Conservation (phyloP, 2,113 vertebrate genomes). For the Brienomyrus longianalis region DNA sequence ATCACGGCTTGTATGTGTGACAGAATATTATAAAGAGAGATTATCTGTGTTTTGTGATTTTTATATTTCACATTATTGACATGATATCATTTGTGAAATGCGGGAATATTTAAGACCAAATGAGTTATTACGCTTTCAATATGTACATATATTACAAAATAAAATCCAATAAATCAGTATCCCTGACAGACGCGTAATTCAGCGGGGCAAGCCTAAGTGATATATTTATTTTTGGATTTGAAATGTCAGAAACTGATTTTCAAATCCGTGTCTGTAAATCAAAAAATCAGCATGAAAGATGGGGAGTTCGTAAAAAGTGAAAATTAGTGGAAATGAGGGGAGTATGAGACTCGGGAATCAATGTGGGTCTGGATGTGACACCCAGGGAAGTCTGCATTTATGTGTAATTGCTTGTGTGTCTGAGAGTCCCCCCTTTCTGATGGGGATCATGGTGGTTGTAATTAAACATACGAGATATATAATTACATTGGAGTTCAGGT, state of each 20-base stretch:
- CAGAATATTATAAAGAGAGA: neutral
- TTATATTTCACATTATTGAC: neutral
- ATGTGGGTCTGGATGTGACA: neutral
- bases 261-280: neutral
- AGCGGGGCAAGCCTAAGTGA: neutral
- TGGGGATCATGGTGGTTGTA: neutral
- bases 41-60: neutral
- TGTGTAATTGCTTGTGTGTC: neutral
- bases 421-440: neutral
- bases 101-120: neutral
- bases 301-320: neutral
- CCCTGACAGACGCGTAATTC: neutral
- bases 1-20: neutral
- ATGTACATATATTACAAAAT: neutral
- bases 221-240: neutral
- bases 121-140: neutral
- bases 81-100: neutral
- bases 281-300: conserved; percentile 8
- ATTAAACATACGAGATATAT: neutral
- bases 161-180: neutral
- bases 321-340: neutral
- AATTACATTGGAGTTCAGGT: neutral
- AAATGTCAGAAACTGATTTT: neutral
- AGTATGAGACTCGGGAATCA: neutral
- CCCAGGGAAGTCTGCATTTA: neutral